A percentile compares a stretch with the other conserved stretches of the same genome.
Conservation (phyloP, 2,113 vertebrate species). For the Menidia beryllina region DNA sequence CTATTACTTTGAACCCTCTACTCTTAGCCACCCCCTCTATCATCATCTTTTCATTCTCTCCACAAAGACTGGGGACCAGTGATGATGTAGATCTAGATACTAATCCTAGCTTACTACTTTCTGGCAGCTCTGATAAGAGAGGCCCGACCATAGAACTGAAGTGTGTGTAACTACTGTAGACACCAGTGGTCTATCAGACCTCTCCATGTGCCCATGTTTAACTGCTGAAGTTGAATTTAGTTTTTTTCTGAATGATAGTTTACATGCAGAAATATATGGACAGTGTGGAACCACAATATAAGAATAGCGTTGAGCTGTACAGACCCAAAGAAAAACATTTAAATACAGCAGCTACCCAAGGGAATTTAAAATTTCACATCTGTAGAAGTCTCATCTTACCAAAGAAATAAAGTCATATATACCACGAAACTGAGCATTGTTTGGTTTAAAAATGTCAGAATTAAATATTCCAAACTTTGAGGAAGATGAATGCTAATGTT, state of each 20-base stretch:
- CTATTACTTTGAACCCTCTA: conserved; percentile 43
- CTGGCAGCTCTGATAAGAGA: conserved; percentile 83
- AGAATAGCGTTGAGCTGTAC: conserved; percentile 32
- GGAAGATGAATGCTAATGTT: conserved; percentile 70
- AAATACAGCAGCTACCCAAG: conserved; percentile 55
- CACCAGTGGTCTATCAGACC: conserved; percentile 76
- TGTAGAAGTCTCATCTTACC: conserved; percentile 81
- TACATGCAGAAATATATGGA: conserved; percentile 54
- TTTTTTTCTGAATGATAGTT: conserved; percentile 60
- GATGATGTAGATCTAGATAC: conserved; percentile 84
- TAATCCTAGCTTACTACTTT: conserved; percentile 85
- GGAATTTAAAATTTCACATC: conserved; percentile 78
- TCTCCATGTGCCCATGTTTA: conserved; percentile 78
- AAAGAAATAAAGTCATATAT: conserved; percentile 77
- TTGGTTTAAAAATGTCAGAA: conserved; percentile 86
- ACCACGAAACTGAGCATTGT: conserved; percentile 81
- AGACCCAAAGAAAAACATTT: conserved; percentile 50
- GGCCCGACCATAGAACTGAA: conserved; percentile 67
- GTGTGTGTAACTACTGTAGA: conserved; percentile 71
- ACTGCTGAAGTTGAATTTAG: conserved; percentile 75
- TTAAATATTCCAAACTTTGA: conserved; percentile 80
- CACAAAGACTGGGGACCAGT: too few species aligned
- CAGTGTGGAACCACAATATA: conserved; percentile 35
- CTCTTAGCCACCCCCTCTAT: conserved; percentile 37
- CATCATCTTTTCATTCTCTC: conserved; percentile 60